Base-by-base conservation (phyloP, 1,140 invertebrate species). In the Caerostris extrusa region DNA sequence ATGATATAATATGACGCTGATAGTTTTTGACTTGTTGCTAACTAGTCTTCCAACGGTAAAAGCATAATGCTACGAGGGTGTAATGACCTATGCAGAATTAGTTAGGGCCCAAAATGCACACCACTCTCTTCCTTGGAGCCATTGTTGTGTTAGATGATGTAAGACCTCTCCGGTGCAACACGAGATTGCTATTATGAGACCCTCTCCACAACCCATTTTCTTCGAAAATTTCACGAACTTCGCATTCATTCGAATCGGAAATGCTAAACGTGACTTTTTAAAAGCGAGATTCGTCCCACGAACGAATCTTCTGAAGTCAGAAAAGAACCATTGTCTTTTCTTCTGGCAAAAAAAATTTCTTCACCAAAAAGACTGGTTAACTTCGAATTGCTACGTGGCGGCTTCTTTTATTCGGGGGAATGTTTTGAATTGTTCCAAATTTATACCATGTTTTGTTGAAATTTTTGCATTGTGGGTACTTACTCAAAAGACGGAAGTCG, bases 211-310 rank as follows among this genome's bases (percentile, higher is more conserved):
- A 55, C 64, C 57, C 58, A 56, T 82, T 60, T 83, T 91, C 57
- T 53, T n/a, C 17, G 6, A 14, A 55, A 81, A 83, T 69, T 90
- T 90, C 88, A 91, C 81, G 81, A 82, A 83, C 57, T 69, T 91
- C 57, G 12, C 71, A 82, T 91, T 91, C 77, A 50, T 34, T 5
- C 14, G 77, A 85, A 85, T 81, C 57, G 56, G 57, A 81, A 61
- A 85, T 53, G 53, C 77, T 91, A 34, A 67, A 67, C 90, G 77
- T 91, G 90, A 83, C 90, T 83, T 57, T 61, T 58, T 82, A 61
- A 19, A 64, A 34, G 34, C 34, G 12, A 7, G 50, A 77, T 77
- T 77, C 71, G 71, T 77, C 71, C 71, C 71, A 77, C 71, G 71
- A 14, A 77, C 10, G 34, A 77, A 77, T 77, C 71, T 77, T 77